Evolutionary conservation across 1,140 invertebrate genomes (phyloP), one percentile per base, ranked within the genome.

Genomic region (Lordiphosa stackelbergi): DNA sequence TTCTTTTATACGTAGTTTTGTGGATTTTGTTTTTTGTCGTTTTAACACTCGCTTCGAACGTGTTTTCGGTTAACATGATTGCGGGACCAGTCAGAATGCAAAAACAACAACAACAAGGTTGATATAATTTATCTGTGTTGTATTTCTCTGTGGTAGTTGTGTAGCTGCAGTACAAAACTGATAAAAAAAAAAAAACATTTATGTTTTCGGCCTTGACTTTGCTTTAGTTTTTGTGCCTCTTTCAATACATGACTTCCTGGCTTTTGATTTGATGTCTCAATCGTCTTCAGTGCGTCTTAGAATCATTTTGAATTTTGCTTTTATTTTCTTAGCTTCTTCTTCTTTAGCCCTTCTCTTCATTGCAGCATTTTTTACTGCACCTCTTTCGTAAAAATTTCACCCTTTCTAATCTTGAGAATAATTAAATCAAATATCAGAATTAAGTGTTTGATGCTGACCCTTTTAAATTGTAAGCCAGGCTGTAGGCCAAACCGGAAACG

Each of bases 11-110:
- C 36, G 53, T 59, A 59, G 42, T 54, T 55, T 72, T 57, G 37
- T 75, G 66, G 52, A 66, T 59, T 66, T 62, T 54, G 53, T 52
- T 51, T 69, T 65, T 54, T 66, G 58, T 60, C 48, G 60, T 40
- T 58, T 69, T 60, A 54, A 49, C 72, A 70, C 60, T 66, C 68
- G 54, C 63, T 60, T 60, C 41, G 70, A 45, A 78, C 74, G 74
- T 78, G 74, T 81, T 74, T 73, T 57, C 46, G 56, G 56, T 55
- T 49, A 60, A 68, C 65, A 68, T 64, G 64, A 19, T 19, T 19
- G 19, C 3, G 19, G 19, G 19, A 19, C 19, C 19, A 19, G 19
- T 19, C 19, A 19, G 64, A 73, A 62, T 28, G 47, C 63, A 46
- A 66, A 46, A 66, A 49, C 46, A 24, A 47, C 46, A 24, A 47